Conservation (phyloP, 2,113 vertebrate species). For the Eptesicus fuscus region DNA sequence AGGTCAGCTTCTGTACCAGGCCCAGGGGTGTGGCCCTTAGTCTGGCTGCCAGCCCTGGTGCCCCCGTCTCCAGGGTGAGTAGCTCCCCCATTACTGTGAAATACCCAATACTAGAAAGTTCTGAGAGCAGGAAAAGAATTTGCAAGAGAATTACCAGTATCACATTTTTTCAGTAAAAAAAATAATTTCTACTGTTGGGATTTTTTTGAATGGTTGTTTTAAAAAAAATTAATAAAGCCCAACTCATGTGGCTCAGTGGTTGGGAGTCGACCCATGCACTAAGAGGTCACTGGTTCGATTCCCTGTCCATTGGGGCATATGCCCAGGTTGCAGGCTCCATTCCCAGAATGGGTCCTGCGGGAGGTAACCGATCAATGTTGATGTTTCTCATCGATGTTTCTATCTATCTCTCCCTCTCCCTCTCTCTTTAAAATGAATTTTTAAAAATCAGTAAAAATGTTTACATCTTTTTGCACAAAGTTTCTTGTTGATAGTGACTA, state of each 20-base stretch:
- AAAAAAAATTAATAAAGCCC: not conserved
- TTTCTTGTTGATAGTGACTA: not conserved
- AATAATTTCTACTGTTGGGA: not conserved
- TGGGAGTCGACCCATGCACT: too few species aligned
- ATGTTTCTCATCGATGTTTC: too few species aligned
- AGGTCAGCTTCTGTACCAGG: accelerated
- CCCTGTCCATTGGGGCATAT: too few species aligned
- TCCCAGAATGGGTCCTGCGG: too few species aligned
- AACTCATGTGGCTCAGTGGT: too few species aligned
- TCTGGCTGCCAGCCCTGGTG: not conserved
- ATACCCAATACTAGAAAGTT: not conserved
- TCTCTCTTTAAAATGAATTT: too few species aligned
- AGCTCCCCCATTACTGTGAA: not conserved
- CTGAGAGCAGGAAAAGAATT: not conserved
- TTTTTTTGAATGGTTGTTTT: not conserved
- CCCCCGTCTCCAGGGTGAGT: not conserved
- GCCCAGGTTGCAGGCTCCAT: too few species aligned
- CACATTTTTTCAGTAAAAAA: not conserved
- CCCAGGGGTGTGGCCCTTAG: not conserved
- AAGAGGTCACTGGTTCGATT: too few species aligned
- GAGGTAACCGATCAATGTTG: too few species aligned
- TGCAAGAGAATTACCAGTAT: not conserved
- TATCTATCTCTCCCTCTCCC: too few species aligned
- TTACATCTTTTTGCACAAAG: not conserved
- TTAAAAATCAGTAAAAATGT: not conserved